Base-by-base conservation (phyloP, 2,113 vertebrate genomes). In the Pseudonaja textilis region DNA sequence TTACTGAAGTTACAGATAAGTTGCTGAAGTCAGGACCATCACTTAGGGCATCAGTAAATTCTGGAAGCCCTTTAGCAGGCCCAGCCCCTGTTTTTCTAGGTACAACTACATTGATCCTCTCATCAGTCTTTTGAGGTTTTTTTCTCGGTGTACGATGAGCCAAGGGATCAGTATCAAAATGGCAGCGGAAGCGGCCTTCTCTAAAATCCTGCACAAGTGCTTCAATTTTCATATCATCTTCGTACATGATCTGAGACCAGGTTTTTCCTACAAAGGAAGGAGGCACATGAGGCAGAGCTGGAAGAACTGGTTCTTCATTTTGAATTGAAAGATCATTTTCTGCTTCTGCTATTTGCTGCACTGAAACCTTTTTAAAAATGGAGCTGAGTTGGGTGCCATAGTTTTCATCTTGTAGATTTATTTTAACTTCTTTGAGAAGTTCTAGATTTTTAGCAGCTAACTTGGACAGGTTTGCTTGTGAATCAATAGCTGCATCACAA, bases 261-360 rank as follows among this genome's bases (percentile, higher is more conserved):
- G 97, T 98, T 96, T 99, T 99, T 85, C 98, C 98, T 87, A 97
- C 97, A 97, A 99, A 99, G 91, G 98, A 98, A 93, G 98, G 97
- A 96, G 99, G 98, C 93, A 99, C 97, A n/a, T 98, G 96, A 89
- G 98, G 97, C 52, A 98, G 98, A 64, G 96, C 97, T 14, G 98
- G 98, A 91, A 98, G 97, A 92, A 98, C 97, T 12, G 97, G 96
- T 89, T 98, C 98, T 45, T 97, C 94, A 0, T 69, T 90, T 34
- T 89, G 95, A 93, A 96, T 90, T 90, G 95, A 6, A 0, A 56
- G 22, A 86, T 95, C 92, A 20, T 85, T 91, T 85, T 97, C 96
- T 86, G 89, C 39, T 26, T 93, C 74, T 91, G 90, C 59, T 81
- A 0, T 42, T 88, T 96, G 95, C 55, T 92, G 95, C 45, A 39